phyloP scores from a whole-genome alignment of 2,888 invertebrate genomes.

The Malthinus flaveolus region DNA sequence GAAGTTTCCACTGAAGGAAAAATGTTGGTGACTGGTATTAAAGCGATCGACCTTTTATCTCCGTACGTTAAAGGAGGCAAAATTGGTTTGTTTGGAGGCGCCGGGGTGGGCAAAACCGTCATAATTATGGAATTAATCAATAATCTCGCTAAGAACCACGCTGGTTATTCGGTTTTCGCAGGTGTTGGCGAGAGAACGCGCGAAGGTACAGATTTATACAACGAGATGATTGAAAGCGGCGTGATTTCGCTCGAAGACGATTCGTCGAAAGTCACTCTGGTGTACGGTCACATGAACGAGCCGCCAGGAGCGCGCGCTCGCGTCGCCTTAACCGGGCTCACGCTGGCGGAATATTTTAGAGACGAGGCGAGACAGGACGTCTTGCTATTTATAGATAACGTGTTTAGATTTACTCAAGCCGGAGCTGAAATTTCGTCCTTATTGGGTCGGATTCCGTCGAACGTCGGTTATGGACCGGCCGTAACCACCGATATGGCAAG shows the following conservation, averaged over 20 bases:
- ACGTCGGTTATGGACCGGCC: constrained; percentile 94
- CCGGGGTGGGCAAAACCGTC: constrained; percentile 94
- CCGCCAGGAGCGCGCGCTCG: constrained; percentile 92
- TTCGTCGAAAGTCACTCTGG: constrained; percentile 84
- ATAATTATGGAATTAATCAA: constrained; percentile 95
- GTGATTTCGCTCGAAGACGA: constrained; percentile 86
- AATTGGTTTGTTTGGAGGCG: constrained; percentile 90
- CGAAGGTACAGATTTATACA: constrained; percentile 92
- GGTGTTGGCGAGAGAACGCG: constrained; percentile 93
- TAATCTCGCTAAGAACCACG: constrained; percentile 93
- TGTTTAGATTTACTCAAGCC: constrained; percentile 87
- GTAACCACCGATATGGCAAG: constrained; percentile 95
- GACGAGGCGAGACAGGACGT: constrained; percentile 94
- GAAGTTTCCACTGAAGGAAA: constrained; percentile 95
- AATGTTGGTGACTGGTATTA: constrained; percentile 84
- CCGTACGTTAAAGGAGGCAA: constrained; percentile 91
- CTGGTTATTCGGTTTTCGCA: constrained; percentile 94
- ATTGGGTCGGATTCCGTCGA: constrained; percentile 92
- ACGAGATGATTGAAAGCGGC: constrained; percentile 93
- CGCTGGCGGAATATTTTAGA: constrained; percentile 92
- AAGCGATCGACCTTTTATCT: constrained; percentile 74
- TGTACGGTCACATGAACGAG: constrained; percentile 97
- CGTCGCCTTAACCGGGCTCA: constrained; percentile 88
- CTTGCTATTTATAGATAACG: constrained; percentile 91
- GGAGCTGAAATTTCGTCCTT: constrained; percentile 90